Conservation (phyloP, 2,113 vertebrate species). For the Archilochus colubris region DNA sequence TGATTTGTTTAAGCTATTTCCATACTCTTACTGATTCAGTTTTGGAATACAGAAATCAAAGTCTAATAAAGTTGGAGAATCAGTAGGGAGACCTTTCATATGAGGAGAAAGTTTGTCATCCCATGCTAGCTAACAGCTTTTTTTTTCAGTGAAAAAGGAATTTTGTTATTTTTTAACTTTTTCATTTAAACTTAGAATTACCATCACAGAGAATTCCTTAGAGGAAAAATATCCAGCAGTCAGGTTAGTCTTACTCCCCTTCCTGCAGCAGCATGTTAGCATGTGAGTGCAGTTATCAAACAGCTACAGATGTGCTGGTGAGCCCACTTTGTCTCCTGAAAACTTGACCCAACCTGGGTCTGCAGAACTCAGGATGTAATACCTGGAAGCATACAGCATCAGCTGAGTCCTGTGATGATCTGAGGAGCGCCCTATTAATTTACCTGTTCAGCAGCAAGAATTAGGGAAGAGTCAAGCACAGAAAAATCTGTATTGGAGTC, state of each 20-base stretch:
- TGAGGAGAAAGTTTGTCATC: background rate
- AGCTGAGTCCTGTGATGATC: background rate
- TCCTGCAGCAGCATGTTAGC: fast-evolving
- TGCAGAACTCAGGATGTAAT: background rate
- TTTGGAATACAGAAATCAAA: background rate
- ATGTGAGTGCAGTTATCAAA: background rate
- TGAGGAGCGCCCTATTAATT: background rate
- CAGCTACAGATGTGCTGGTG: background rate
- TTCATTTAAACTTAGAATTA: background rate
- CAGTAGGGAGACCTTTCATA: background rate
- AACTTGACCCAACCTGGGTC: fast-evolving
- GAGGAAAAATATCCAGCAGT: background rate
- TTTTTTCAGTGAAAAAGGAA: background rate
- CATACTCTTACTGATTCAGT: background rate
- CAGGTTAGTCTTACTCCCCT: background rate
- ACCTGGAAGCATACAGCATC: background rate
- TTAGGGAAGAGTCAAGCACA: background rate
- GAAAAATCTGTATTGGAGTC: background rate
- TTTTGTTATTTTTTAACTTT: background rate
- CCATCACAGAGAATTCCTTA: background rate
- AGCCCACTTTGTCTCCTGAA: background rate
- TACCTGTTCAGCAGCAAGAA: background rate
- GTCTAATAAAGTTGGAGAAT: background rate
- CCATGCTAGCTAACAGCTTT: background rate
- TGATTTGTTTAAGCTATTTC: background rate